Percentiles rank a stretch among this genome's conserved stretches.
Evolutionary conservation across 2,888 invertebrate species (phyloP).

Genomic region (Mermis nigrescens): DNA sequence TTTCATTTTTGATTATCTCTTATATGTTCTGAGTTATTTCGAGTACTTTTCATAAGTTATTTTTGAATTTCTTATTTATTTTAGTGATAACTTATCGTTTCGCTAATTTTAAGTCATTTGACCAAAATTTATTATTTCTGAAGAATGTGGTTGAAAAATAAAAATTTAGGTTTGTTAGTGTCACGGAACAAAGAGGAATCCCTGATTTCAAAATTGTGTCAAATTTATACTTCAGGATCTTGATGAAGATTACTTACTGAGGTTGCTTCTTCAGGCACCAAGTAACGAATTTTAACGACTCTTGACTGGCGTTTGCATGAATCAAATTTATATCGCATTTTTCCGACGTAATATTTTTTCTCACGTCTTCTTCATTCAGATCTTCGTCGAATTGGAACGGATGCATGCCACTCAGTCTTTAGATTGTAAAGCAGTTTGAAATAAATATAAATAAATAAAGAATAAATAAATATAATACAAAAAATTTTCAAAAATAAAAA

Average conservation of each 20-base stretch:
- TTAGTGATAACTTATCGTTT: too few relatives aligned
- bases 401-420: constrained; percentile 62
- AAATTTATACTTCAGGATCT: not conserved
- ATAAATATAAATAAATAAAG: not conserved
- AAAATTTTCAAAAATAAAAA: not conserved
- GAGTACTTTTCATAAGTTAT: too few relatives aligned
- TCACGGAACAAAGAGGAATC: not conserved
- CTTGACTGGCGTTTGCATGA: constrained; percentile 79
- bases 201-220: not conserved
- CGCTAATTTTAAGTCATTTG: too few relatives aligned
- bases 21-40: too few relatives aligned
- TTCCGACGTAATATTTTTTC: constrained; percentile 74
- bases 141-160: too few relatives aligned
- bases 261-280: constrained; percentile 81
- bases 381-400: constrained; percentile 62
- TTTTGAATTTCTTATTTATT: too few relatives aligned
- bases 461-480: not conserved
- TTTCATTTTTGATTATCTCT: too few relatives aligned
- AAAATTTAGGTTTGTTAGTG: too few relatives aligned
- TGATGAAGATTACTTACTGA: constrained; percentile 43
- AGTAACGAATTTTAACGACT: constrained; percentile 79
- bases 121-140: too few relatives aligned
- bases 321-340: constrained; percentile 79
- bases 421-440: constrained; percentile 10
- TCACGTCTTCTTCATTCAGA: constrained; percentile 51